phyloP scores from a whole-genome alignment of 2,113 vertebrate species.

The Zosterops lateralis region DNA sequence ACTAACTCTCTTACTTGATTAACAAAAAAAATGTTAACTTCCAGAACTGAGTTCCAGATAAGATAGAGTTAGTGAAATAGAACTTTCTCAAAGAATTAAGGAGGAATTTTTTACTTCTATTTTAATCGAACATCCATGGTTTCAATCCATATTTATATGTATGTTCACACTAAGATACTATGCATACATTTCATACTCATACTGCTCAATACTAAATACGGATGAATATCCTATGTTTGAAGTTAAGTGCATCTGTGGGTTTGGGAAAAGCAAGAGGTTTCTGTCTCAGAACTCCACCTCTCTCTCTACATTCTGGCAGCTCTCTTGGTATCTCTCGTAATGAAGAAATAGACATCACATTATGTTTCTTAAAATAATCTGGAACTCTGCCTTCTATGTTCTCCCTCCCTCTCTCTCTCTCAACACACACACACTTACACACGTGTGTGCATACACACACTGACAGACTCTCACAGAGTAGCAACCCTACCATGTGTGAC shows the following conservation, averaged over 20 bases:
- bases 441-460: rapidly evolving
- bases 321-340: not conserved
- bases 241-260: not conserved
- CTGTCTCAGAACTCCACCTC: not conserved
- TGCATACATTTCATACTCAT: not conserved
- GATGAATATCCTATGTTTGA: not conserved
- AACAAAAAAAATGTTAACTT: not conserved
- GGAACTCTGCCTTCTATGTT: not conserved
- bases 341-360: not conserved
- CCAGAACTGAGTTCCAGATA: not conserved
- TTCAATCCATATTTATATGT: not conserved
- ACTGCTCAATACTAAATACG: not conserved
- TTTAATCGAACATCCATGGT: not conserved
- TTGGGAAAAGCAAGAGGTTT: not conserved
- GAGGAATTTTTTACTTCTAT: not conserved
- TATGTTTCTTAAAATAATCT: not conserved
- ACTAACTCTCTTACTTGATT: not conserved
- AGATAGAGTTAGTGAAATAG: not conserved
- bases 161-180: not conserved
- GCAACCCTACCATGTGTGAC: not conserved
- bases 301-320: not conserved
- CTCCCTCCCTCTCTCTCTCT: not conserved
- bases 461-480: not conserved
- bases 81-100: not conserved
- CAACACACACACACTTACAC: rapidly evolving